Conservation (phyloP, 1,140 invertebrate genomes). For the Sipha flava region DNA sequence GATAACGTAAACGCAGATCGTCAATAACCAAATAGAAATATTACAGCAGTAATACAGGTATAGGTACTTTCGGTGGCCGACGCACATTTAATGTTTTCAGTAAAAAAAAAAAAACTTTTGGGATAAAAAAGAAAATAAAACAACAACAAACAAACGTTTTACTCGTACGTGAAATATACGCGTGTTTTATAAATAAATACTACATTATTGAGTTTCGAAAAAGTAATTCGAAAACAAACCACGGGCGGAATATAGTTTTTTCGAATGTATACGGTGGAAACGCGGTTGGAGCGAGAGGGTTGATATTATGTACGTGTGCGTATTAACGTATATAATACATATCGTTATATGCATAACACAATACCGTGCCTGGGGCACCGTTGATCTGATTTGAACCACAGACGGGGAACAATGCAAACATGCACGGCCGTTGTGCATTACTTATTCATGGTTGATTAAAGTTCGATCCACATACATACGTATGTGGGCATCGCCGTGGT, state of each 20-base stretch:
- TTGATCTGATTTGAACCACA: slow-evolving; percentile 30
- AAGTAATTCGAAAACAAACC: background rate
- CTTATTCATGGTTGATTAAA: slow-evolving; percentile 31
- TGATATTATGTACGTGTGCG: too few relatives aligned
- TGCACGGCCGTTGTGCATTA: slow-evolving; percentile 7
- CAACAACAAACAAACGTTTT: too few relatives aligned
- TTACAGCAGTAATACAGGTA: too few relatives aligned
- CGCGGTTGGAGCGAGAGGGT: background rate
- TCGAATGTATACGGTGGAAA: too few relatives aligned
- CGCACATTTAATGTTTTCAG: too few relatives aligned
- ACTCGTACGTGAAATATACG: background rate
- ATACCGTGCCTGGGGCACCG: background rate
- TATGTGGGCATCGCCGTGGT: background rate
- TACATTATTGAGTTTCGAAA: background rate
- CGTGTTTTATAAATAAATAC: background rate
- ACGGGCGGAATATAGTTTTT: background rate
- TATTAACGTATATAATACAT: background rate
- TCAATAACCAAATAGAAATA: too few relatives aligned
- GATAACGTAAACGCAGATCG: background rate
- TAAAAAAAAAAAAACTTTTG: too few relatives aligned
- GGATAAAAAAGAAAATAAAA: too few relatives aligned
- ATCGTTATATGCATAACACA: slow-evolving; percentile 2
- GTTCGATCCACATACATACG: background rate
- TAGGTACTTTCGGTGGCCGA: too few relatives aligned
- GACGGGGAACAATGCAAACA: slow-evolving; percentile 28